Base-by-base conservation (phyloP, 2,888 invertebrate genomes). In the Trichopoda pennipes region DNA sequence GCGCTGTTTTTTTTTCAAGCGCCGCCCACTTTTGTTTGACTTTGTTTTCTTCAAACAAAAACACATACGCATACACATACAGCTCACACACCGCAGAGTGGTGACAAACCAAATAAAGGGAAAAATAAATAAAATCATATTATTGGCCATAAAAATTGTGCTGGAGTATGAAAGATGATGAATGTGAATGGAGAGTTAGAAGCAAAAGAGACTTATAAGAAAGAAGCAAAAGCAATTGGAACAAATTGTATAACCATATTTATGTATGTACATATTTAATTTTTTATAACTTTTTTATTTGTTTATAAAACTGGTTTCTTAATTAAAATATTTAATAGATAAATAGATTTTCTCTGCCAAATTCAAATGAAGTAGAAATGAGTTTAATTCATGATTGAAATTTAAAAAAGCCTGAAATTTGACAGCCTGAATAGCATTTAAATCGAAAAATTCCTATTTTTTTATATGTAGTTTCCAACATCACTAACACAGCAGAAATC, bases 21-120 rank as follows among this genome's bases (percentile, higher is more conserved):
- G 53, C 80, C 80, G 80, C 75, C 75, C 80, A 80, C 76, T 70
- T 70, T 66, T 49, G 12, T 66, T 72, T 42, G 32, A 61, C 38
- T 66, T 70, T 55, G 42, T 68, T 61, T 80, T 56, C 49, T 70
- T 68, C 35, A 53, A 53, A 69, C 49, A 10, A 35, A 44, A 51
- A 19, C 38, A 21, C 16, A 49, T 17, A 42, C 21, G 44, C 7
- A 64, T 7, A 38, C 12, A 38, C 38, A 38, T 56, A 64, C 32
- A 2, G n/a, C 44, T 6, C 56, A 58, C 32, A 49, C 8, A 49
- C 47, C 47, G 9, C 17, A 70, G 16, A 32, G 35, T 35, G 51
- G 35, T 35, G 51, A 28, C 55, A 64, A 58, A 32, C 16, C 42
- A 64, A 17, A 28, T 49, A 21, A 73, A 58, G 56, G 38, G 58